phyloP scores from a whole-genome alignment of 2,888 invertebrate genomes.

The Cheilosia grossa region DNA sequence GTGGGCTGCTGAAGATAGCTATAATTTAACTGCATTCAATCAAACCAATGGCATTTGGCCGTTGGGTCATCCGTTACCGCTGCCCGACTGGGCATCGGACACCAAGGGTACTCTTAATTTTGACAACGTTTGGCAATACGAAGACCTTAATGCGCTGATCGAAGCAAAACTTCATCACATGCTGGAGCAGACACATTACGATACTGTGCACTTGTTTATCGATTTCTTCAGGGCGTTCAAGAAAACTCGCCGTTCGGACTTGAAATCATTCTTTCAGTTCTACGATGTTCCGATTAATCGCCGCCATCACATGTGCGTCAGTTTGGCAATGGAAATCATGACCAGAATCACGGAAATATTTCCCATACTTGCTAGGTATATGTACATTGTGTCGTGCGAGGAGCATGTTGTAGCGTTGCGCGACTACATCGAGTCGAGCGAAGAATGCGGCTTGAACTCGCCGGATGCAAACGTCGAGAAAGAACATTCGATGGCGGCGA shows the following conservation, averaged over 20 bases:
- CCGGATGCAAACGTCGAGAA: slow-evolving; percentile 87
- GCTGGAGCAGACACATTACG: slow-evolving; percentile 93
- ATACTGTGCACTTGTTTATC: slow-evolving; percentile 94
- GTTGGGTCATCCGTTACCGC: slow-evolving; percentile 88
- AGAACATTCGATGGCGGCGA: slow-evolving; percentile 93
- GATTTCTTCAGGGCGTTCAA: slow-evolving; percentile 87
- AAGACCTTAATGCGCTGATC: slow-evolving; percentile 90
- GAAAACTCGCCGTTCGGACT: slow-evolving; percentile 86
- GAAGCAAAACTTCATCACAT: slow-evolving; percentile 91
- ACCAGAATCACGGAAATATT: slow-evolving; percentile 87
- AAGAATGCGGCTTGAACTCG: slow-evolving; percentile 84
- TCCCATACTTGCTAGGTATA: slow-evolving; percentile 87
- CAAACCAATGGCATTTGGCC: slow-evolving; percentile 87
- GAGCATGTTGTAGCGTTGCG: slow-evolving; percentile 89
- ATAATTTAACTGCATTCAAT: slow-evolving; percentile 82
- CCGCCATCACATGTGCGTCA: slow-evolving; percentile 94
- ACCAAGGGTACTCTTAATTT: slow-evolving; percentile 83
- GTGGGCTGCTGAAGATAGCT: slow-evolving; percentile 82
- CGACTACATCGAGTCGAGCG: slow-evolving; percentile 85
- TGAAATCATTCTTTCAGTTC: slow-evolving; percentile 89
- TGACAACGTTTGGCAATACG: slow-evolving; percentile 86
- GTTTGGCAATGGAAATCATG: slow-evolving; percentile 92
- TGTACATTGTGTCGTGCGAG: slow-evolving; percentile 93
- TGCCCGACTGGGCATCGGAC: slow-evolving; percentile 88
- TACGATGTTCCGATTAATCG: slow-evolving; percentile 91